phyloP scores from a whole-genome alignment of 2,888 invertebrate species.

The Pheosia tremula region DNA sequence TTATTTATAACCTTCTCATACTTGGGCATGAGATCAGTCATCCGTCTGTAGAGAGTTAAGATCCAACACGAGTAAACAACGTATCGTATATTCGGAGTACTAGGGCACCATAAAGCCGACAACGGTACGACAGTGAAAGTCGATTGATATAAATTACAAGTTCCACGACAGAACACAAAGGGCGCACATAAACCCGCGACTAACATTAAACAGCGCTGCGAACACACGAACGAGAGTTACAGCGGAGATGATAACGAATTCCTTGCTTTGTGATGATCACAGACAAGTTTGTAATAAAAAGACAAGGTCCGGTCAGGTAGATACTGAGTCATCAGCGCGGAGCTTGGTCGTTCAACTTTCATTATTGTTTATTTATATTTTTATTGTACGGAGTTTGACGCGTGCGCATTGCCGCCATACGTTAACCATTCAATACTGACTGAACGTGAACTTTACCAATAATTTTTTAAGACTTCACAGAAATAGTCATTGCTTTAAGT shows the following conservation, averaged over 20 bases:
- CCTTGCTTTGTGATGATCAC: constrained; percentile 59
- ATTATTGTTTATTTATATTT: constrained; percentile 75
- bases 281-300: constrained; percentile 55
- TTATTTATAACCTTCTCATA: no score
- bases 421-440: constrained; percentile 32
- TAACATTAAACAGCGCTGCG: background rate
- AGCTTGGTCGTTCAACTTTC: constrained; percentile 77
- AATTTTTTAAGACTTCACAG: background rate
- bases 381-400: constrained; percentile 63
- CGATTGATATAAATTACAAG: constrained; percentile 6
- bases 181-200: background rate
- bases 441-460: constrained; percentile 4
- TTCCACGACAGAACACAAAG: constrained; percentile 4
- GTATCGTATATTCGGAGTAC: background rate
- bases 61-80: no score
- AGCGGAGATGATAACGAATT: constrained; percentile 40
- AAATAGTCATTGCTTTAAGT: background rate
- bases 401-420: constrained; percentile 46
- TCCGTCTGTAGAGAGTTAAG: no score
- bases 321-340: constrained; percentile 70
- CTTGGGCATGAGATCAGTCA: no score
- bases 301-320: constrained; percentile 68
- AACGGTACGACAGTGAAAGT: constrained; percentile 4
- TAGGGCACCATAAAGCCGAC: background rate
- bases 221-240: constrained; percentile 2